These are phyloP conservation scores for Hofmannophila pseudospretella DNA, from an alignment of 2,888 invertebrate species.

Conservation along the genomic window DNA sequence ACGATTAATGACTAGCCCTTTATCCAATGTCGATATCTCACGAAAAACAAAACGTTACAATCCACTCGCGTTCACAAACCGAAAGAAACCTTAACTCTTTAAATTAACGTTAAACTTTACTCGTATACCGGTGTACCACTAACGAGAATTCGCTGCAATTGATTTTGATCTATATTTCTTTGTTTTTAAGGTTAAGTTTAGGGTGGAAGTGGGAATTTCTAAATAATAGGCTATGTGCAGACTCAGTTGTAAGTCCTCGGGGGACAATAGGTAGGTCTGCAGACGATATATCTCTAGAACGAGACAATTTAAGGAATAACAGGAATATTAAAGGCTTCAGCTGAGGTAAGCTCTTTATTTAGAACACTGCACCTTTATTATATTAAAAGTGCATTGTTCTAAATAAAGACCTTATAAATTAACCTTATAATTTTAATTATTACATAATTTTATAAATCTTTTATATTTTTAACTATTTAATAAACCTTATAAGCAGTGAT, in stretches of 20 bases:
- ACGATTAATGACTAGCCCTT: constrained; percentile 69
- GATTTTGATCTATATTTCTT: constrained; percentile 12
- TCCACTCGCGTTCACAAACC: constrained; percentile 9
- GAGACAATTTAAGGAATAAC: constrained; percentile 69
- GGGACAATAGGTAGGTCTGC: constrained; percentile 69
- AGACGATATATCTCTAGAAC: constrained; percentile 64
- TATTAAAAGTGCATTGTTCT: not conserved
- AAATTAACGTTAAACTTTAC: constrained; percentile 13
- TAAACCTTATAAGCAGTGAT: no score
- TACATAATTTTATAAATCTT: not conserved
- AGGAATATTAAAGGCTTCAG: constrained; percentile 59
- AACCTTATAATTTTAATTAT: not conserved
- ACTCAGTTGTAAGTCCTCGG: constrained; percentile 55
- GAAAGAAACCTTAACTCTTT: constrained; percentile 21
- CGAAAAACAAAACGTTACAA: constrained; percentile 31
- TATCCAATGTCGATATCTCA: constrained; percentile 60
- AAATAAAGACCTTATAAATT: constrained; percentile 28
- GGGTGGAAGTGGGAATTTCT: constrained; percentile 14
- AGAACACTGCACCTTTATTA: not conserved
- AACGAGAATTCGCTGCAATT: constrained; percentile 10
- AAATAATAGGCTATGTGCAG: constrained; percentile 21
- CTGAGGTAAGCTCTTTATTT: constrained; percentile 24
- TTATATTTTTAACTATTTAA: not conserved
- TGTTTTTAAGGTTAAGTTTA: constrained; percentile 20
- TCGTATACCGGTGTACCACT: constrained; percentile 13